Percentiles rank a stretch among this genome's conserved stretches.
phyloP scores from a whole-genome alignment of 2,113 vertebrate genomes.

The Alethe castanea region DNA sequence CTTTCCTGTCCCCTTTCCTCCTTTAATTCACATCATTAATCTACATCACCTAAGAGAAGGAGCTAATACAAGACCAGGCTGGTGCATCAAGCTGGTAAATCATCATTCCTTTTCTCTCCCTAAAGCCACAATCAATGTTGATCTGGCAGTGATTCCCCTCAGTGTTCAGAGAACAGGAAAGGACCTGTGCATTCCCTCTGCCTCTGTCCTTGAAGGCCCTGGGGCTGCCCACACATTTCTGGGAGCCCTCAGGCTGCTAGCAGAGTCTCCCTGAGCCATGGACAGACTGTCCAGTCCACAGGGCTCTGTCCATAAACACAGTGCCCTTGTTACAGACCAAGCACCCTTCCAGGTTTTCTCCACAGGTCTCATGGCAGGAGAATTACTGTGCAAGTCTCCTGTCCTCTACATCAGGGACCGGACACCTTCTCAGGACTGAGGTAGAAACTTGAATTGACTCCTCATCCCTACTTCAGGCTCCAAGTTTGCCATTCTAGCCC shows the following conservation, averaged over 20 bases:
- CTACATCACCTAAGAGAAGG: not conserved
- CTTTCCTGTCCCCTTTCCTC: not conserved
- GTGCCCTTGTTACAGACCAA: not conserved
- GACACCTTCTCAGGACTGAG: not conserved
- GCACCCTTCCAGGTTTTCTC: not conserved
- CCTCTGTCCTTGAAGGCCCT: not conserved
- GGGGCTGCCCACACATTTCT: too few relatives aligned
- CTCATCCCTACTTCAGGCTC: not conserved
- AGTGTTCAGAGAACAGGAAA: not conserved
- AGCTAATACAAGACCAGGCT: not conserved
- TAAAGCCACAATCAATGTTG: accelerated
- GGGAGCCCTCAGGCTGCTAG: not conserved
- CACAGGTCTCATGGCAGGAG: not conserved
- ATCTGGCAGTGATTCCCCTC: not conserved
- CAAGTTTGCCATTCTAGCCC: not conserved
- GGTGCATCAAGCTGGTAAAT: not conserved
- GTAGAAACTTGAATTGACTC: not conserved
- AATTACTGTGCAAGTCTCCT: not conserved
- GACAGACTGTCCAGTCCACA: not conserved
- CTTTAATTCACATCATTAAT: not conserved
- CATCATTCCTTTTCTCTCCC: not conserved
- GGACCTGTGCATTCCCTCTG: not conserved
- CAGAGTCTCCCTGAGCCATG: not conserved
- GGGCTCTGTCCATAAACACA: not conserved
- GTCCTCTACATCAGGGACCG: not conserved